Conservation (phyloP, 2,797 vertebrate genomes). For the Clarias platycephalus region DNA sequence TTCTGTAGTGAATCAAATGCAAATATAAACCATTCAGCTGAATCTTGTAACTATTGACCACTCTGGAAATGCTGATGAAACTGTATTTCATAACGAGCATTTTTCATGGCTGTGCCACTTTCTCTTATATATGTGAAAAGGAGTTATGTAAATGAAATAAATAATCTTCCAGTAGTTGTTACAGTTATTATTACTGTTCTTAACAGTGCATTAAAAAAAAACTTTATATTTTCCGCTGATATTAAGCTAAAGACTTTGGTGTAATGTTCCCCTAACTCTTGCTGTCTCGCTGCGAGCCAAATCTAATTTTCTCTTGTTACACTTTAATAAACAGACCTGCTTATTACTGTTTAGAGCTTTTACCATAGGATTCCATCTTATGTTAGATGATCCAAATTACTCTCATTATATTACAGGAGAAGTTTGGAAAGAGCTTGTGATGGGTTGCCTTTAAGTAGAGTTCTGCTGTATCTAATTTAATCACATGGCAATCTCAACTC, state of each 20-base stretch:
- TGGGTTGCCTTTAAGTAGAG: constrained; percentile 50
- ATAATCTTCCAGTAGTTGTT: not conserved
- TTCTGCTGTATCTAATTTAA: constrained; percentile 61
- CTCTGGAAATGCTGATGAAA: not conserved
- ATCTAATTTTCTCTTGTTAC: constrained; percentile 31
- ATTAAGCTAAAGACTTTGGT: not conserved
- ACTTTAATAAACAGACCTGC: constrained; percentile 38
- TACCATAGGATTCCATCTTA: constrained; percentile 52
- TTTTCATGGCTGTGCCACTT: not conserved
- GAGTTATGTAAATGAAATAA: not conserved
- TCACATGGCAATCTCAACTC: constrained; percentile 59
- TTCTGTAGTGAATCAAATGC: not conserved
- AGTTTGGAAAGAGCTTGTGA: constrained; percentile 42
- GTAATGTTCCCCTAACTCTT: constrained; percentile 7
- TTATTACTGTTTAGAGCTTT: constrained; percentile 55
- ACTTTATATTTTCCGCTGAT: not conserved
- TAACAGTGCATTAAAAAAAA: not conserved
- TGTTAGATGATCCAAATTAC: constrained; percentile 52
- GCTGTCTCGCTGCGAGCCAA: not conserved
- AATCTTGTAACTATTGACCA: not conserved
- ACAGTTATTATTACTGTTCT: not conserved
- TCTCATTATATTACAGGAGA: constrained; percentile 52
- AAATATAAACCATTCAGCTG: constrained; percentile 3
- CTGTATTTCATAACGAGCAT: not conserved
- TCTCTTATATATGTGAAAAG: not conserved